phyloP scores from a whole-genome alignment of 2,888 invertebrate genomes.

The Noctua pronuba region DNA sequence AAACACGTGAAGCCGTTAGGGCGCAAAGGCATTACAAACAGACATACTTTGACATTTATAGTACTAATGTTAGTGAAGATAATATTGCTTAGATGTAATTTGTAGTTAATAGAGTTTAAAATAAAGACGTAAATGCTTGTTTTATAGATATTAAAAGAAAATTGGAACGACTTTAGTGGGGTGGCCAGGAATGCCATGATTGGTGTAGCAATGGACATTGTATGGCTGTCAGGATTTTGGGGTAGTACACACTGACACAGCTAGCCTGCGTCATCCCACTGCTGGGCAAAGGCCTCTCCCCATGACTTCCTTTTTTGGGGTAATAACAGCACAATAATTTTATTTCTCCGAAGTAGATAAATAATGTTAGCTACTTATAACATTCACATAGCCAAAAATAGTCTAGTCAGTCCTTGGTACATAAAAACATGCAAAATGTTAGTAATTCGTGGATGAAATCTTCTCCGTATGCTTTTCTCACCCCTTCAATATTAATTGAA shows the following conservation, averaged over 20 bases:
- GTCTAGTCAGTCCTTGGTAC: background rate
- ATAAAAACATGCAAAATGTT: too few species aligned
- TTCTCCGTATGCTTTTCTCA: background rate
- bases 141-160: slow-evolving; percentile 21
- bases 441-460: too few species aligned
- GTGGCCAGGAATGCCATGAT: slow-evolving; percentile 5
- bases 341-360: background rate
- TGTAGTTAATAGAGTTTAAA: slow-evolving; percentile 13
- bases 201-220: background rate
- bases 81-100: slow-evolving; percentile 11
- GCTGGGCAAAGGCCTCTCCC: too few species aligned
- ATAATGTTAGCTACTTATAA: background rate
- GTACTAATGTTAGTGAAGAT: background rate
- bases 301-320: too few species aligned
- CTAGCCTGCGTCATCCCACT: too few species aligned
- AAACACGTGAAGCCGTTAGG: background rate
- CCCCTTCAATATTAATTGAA: background rate
- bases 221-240: background rate
- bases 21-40: background rate
- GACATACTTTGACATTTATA: background rate
- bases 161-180: background rate
- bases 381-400: background rate
- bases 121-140: background rate
- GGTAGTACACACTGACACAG: too few species aligned
- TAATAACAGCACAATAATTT: background rate